These are phyloP conservation scores for Symphodus melops DNA, from an alignment of 2,113 vertebrate species.

Conservation along the genomic window DNA sequence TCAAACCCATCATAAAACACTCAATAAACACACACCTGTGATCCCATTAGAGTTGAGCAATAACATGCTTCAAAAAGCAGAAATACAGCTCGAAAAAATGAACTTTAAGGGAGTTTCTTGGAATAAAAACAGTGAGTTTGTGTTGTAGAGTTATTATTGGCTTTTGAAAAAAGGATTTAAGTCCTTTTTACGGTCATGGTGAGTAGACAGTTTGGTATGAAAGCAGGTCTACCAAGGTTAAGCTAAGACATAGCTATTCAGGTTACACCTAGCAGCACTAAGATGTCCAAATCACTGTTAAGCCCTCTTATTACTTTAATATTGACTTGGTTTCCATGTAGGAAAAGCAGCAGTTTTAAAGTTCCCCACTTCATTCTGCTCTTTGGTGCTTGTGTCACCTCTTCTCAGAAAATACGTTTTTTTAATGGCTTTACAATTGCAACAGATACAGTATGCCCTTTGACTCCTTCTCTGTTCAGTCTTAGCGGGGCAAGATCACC, in stretches of 20 bases:
- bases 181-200: slow-evolving; percentile 1
- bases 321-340: slow-evolving; percentile 29
- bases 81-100: not conserved
- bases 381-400: not conserved
- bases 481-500: slow-evolving; percentile 54
- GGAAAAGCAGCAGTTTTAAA: slow-evolving; percentile 18
- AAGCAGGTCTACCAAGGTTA: slow-evolving; percentile 5
- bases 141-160: slow-evolving; percentile 9
- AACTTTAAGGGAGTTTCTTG: not conserved
- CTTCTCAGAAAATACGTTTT: slow-evolving; percentile 35
- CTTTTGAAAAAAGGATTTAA: not conserved
- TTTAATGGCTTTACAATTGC: slow-evolving; percentile 35
- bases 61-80: not conserved
- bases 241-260: slow-evolving; percentile 7
- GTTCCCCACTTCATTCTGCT: slow-evolving; percentile 7
- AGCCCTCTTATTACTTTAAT: slow-evolving; percentile 29
- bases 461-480: slow-evolving; percentile 60
- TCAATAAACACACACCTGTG: slow-evolving; percentile 36
- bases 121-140: slow-evolving; percentile 12
- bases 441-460: slow-evolving; percentile 67
- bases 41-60: slow-evolving; percentile 3
- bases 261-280: not conserved
- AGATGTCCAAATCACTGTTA: slow-evolving; percentile 17
- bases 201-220: slow-evolving; percentile 5
- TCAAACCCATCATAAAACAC: slow-evolving; percentile 16